Evolutionary conservation across 2,113 vertebrate genomes (phyloP).

Genomic region (Centropus bengalensis): DNA sequence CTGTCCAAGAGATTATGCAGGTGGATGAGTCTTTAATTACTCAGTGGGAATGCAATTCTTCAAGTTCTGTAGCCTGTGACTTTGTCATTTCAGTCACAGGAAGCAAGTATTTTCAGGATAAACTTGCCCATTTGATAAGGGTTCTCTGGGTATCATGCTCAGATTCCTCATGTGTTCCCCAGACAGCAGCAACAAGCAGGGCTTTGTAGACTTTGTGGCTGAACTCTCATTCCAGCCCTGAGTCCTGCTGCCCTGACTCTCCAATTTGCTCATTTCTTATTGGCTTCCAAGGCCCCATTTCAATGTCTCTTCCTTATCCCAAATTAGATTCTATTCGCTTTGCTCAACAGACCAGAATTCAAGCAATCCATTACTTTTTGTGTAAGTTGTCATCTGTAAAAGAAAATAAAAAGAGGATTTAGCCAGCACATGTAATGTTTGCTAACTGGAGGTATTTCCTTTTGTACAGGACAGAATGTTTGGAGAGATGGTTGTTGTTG

Average conservation of each 20-base stretch:
- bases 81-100: background rate
- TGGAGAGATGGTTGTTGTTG: conserved; percentile 87
- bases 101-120: background rate
- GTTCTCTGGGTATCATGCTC: background rate
- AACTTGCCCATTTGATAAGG: background rate
- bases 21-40: conserved; percentile 54
- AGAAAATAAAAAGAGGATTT: background rate
- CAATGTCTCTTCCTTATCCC: background rate
- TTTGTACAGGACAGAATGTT: conserved; percentile 80
- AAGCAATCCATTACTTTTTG: background rate
- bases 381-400: background rate
- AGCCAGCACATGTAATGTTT: background rate
- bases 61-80: background rate
- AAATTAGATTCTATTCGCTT: background rate
- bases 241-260: background rate
- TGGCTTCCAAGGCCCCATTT: background rate
- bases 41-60: background rate
- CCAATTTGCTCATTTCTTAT: background rate
- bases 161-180: background rate
- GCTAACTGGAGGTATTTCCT: background rate
- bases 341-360: background rate
- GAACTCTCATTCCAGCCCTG: background rate
- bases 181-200: background rate
- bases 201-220: background rate
- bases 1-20: conserved; percentile 89